Conservation (phyloP, 2,888 invertebrate genomes). For the Agrotis segetum region DNA sequence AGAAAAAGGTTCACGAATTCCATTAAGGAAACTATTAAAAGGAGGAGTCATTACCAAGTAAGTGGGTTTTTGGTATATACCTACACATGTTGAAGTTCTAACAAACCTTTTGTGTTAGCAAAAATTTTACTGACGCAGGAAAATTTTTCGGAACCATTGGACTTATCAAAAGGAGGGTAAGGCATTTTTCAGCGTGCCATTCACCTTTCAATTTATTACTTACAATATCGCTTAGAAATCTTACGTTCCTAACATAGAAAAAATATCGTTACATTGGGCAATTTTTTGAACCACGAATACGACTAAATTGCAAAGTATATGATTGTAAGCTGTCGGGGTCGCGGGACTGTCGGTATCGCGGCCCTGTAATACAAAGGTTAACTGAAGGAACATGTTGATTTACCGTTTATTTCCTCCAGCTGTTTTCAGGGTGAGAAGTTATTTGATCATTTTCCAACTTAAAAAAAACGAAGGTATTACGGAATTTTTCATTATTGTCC, state of each 20-base stretch:
- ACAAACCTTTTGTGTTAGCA: constrained; percentile 42
- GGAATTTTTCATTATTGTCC: too few species aligned
- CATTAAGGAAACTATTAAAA: constrained; percentile 62
- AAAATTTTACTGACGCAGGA: constrained; percentile 45
- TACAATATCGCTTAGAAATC: constrained; percentile 46
- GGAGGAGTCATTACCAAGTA: constrained; percentile 60
- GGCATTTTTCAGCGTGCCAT: constrained; percentile 27
- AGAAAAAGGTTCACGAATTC: constrained; percentile 57
- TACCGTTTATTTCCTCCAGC: too few species aligned
- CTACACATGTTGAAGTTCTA: constrained; percentile 34
- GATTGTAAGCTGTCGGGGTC: too few species aligned
- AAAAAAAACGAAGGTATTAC: too few species aligned
- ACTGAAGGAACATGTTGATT: too few species aligned
- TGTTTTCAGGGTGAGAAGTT: too few species aligned
- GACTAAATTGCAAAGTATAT: constrained; percentile 47
- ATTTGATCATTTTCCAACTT: too few species aligned
- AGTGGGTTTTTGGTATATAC: constrained; percentile 58
- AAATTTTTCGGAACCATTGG: constrained; percentile 26
- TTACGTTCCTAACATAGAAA: constrained; percentile 30
- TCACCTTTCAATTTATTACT: constrained; percentile 50
- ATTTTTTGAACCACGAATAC: constrained; percentile 12
- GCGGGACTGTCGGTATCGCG: too few species aligned
- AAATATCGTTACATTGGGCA: constrained; percentile 33
- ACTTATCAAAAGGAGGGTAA: constrained; percentile 33
- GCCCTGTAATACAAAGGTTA: too few species aligned